Conservation (phyloP, 2,113 vertebrate species). For the human region GRCh38 chr1:176839001-176839500, state of each 20-base stretch:
- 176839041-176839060: conserved; percentile 11
- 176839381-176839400: conserved; percentile 50
- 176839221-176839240: not conserved
- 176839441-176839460: not conserved
- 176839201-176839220: not conserved
- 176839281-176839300: not conserved
- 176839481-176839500: not conserved
- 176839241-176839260: not conserved
- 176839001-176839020: conserved; percentile 40
- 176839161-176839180: not conserved
- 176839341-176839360: conserved; percentile 47
- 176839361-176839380: conserved; percentile 67
- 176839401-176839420: conserved; percentile 42
- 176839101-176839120: not conserved
- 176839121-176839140: not conserved
- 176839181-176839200: not conserved
- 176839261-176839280: not conserved
- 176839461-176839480: not conserved
- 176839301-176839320: conserved; percentile 21
- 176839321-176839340: conserved; percentile 53
- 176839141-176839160: not conserved
- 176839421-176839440: not conserved
- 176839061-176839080: not conserved
- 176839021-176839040: not conserved
- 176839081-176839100: not conserved